Conservation (phyloP, 2,797 vertebrate species). For the Mormyrops boulengeri region DNA sequence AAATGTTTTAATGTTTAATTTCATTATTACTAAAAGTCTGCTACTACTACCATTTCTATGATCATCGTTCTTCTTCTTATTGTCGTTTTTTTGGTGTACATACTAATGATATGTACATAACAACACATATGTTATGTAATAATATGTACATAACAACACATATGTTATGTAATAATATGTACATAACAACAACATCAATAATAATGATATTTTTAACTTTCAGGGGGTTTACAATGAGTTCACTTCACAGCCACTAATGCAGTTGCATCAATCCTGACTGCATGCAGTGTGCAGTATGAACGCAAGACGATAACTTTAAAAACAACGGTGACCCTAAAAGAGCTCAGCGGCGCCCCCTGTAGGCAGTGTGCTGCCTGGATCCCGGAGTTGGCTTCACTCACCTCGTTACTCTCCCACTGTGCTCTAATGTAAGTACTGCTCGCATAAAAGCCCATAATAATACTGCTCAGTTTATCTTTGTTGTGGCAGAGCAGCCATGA, state of each 20-base stretch:
- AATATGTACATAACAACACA: neutral
- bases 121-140: neutral
- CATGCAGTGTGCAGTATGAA: neutral
- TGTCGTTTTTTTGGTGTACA: neutral
- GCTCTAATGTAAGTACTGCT: conserved; percentile 22
- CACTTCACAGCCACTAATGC: neutral
- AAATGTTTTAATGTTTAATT: neutral
- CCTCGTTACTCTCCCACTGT: conserved; percentile 34
- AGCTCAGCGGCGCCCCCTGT: neutral
- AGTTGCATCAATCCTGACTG: neutral
- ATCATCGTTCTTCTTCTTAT: neutral
- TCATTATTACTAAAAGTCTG: neutral
- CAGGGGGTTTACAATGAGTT: neutral
- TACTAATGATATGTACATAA: neutral
- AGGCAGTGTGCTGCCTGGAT: neutral
- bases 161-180: neutral
- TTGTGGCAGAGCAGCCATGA: conserved; percentile 45
- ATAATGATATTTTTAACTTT: neutral
- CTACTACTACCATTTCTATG: neutral
- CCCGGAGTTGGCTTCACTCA: conserved; percentile 36
- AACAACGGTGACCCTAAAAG: conserved; percentile 24
- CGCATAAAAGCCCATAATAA: conserved; percentile 30
- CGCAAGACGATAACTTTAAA: neutral
- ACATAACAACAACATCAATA: neutral
- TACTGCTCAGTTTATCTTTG: conserved; percentile 28